Evolutionary conservation across 2,797 vertebrate species (phyloP).

Genomic region (Trichosurus vulpecula): DNA sequence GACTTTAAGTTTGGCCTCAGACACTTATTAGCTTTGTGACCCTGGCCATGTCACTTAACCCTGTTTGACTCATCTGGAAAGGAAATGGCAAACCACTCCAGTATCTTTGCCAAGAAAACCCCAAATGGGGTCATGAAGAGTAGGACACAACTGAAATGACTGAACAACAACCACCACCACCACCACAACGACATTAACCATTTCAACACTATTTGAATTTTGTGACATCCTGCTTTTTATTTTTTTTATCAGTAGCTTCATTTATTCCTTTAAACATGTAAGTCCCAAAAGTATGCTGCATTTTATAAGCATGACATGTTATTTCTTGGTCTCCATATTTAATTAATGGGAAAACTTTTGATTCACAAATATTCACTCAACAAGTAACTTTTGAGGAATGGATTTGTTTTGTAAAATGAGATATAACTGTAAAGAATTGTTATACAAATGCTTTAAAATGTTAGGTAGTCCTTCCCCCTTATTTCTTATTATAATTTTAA

Average conservation of each 20-base stretch:
- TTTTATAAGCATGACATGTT: neutral
- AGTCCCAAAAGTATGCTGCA: neutral
- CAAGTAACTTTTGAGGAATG: neutral
- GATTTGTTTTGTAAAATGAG: neutral
- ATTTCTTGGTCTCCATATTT: neutral
- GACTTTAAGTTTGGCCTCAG: neutral
- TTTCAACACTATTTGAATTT: neutral
- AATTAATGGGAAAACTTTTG: neutral
- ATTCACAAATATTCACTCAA: neutral
- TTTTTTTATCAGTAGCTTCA: neutral
- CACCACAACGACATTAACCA: neutral
- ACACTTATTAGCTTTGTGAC: neutral
- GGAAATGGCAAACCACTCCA: neutral
- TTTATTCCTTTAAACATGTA: neutral
- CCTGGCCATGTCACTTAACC: slow-evolving; percentile 5
- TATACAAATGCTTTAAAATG: neutral
- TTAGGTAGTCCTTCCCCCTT: neutral
- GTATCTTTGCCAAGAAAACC: neutral
- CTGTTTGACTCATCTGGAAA: neutral
- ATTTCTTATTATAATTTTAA: neutral
- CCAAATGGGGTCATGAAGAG: neutral
- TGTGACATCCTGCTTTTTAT: neutral
- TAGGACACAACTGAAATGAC: neutral
- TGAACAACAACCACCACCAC: no score
- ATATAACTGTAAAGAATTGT: neutral